These are phyloP conservation scores for Paratrypauchen microcephalus DNA, from an alignment of 2,797 vertebrate species.

Conservation along the genomic window DNA sequence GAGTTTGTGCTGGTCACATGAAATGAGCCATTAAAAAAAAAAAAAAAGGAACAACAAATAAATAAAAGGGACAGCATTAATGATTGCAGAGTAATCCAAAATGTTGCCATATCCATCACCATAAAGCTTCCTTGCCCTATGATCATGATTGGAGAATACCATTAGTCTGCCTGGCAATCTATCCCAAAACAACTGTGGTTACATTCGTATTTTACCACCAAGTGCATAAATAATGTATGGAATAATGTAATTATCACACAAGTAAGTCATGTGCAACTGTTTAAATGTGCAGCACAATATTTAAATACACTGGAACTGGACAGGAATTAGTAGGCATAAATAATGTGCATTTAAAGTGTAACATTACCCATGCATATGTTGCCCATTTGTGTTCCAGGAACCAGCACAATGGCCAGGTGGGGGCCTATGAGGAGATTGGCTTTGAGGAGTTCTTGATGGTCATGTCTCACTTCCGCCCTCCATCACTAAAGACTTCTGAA, in stretches of 20 bases:
- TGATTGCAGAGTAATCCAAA: too few species aligned
- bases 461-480: conserved; percentile 92
- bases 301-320: neutral
- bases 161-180: neutral
- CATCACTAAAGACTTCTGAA: conserved; percentile 73
- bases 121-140: neutral
- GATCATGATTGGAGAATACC: too few species aligned
- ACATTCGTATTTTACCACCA: neutral
- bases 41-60: too few species aligned
- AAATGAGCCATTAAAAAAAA: too few species aligned
- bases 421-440: conserved; percentile 78
- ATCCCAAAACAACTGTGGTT: neutral
- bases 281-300: neutral
- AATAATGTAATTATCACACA: too few species aligned
- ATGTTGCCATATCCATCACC: too few species aligned
- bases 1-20: too few species aligned
- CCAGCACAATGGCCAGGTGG: conserved; percentile 71
- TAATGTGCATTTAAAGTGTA: neutral
- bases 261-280: too few species aligned
- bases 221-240: neutral
- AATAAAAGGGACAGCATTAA: too few species aligned
- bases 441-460: conserved; percentile 93
- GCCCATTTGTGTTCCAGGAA: conserved; percentile 74
- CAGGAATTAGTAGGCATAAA: neutral
- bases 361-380: neutral